Conservation (phyloP, 1,140 invertebrate species). For the Heliconius hermathena region DNA sequence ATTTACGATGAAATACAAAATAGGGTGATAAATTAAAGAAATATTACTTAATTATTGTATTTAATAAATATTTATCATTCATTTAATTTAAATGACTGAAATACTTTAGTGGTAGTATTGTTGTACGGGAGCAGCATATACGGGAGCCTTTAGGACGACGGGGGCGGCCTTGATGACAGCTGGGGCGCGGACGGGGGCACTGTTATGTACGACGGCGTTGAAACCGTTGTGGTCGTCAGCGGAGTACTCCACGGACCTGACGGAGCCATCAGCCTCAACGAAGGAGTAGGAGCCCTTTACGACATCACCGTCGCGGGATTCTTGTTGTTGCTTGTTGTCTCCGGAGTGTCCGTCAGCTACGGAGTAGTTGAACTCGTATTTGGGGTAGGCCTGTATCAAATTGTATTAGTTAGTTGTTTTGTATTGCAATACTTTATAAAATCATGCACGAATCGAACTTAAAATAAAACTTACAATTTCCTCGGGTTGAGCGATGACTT, state of each 20-base stretch:
- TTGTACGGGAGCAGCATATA: slow-evolving; percentile 24
- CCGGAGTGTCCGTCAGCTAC: slow-evolving; percentile 80
- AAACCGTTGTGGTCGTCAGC: slow-evolving; percentile 43
- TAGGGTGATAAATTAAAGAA: background rate
- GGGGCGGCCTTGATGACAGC: slow-evolving; percentile 51
- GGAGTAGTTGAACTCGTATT: slow-evolving; percentile 80
- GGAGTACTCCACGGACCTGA: slow-evolving; percentile 68
- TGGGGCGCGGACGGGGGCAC: slow-evolving; percentile 68
- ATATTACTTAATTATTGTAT: slow-evolving; percentile 32
- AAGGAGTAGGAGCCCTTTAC: no score
- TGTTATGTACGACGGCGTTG: slow-evolving; percentile 68
- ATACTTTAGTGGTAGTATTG: slow-evolving; percentile 45
- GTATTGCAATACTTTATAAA: background rate
- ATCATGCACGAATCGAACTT: background rate
- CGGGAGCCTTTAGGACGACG: slow-evolving; percentile 46
- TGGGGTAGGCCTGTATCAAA: slow-evolving; percentile 54
- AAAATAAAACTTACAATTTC: slow-evolving; percentile 53
- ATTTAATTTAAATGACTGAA: slow-evolving; percentile 20
- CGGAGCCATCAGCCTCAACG: no score
- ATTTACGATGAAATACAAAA: no score
- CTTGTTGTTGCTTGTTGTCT: slow-evolving; percentile 30
- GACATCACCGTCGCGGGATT: no score
- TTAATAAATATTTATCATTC: slow-evolving; percentile 51
- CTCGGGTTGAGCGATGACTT: slow-evolving; percentile 41
- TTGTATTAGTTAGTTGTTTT: background rate